Percentiles rank a stretch among this genome's conserved stretches.
Evolutionary conservation across 2,113 vertebrate genomes (phyloP).

Genomic region (Thermophis baileyi): DNA sequence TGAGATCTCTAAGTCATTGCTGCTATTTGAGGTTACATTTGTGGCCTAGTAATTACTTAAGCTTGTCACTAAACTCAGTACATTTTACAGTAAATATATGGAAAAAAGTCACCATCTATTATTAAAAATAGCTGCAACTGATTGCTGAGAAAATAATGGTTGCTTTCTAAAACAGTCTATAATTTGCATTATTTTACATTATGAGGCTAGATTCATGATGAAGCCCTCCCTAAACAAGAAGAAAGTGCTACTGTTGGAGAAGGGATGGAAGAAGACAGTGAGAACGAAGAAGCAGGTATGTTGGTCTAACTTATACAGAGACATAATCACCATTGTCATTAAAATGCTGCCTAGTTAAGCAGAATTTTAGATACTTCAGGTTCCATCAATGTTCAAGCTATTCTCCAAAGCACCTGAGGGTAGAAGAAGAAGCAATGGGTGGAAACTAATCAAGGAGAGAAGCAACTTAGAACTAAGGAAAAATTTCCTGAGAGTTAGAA

Average conservation of each 20-base stretch:
- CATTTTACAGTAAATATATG: neutral
- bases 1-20: neutral
- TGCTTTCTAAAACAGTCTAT: neutral
- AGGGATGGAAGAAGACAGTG: neutral
- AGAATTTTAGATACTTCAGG: neutral
- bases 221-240: constrained; percentile 1
- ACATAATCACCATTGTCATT: neutral
- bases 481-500: too few relatives aligned
- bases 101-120: neutral
- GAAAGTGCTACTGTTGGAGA: neutral
- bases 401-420: too few relatives aligned
- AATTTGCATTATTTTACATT: neutral
- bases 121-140: neutral
- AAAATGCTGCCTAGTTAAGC: neutral
- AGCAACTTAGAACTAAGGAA: too few relatives aligned
- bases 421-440: too few relatives aligned
- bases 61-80: neutral
- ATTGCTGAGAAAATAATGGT: neutral
- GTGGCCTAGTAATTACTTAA: neutral
- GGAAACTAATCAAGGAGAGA: too few relatives aligned
- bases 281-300: constrained; percentile 6
- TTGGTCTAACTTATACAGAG: neutral
- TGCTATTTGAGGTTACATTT: neutral
- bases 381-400: neutral
- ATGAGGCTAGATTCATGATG: constrained; percentile 24